Conservation (phyloP, 2,888 invertebrate species). For the Calliopum simillimum region DNA sequence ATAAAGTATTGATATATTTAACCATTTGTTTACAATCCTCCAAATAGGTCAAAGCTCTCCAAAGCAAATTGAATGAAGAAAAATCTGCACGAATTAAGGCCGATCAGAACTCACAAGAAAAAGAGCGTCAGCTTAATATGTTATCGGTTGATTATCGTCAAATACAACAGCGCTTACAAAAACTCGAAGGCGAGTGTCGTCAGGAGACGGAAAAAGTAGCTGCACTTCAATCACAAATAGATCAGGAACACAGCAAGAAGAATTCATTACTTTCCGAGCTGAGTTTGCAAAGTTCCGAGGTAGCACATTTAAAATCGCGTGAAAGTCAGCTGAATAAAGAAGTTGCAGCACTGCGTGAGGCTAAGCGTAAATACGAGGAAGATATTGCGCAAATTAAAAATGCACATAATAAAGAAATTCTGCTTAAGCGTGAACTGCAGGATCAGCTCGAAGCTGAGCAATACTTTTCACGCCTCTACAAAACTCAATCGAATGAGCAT, state of each 20-base stretch:
- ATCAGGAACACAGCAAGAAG: conserved; percentile 91
- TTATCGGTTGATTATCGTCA: conserved; percentile 95
- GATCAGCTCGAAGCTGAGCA: conserved; percentile 96
- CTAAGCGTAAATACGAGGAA: conserved; percentile 79
- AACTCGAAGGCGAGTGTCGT: conserved; percentile 90
- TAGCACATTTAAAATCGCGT: conserved; percentile 76
- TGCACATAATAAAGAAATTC: conserved; percentile 74
- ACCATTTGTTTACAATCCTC: neutral
- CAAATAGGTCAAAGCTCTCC: conserved; percentile 78
- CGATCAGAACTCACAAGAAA: conserved; percentile 89
- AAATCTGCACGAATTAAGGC: conserved; percentile 87
- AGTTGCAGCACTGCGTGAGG: conserved; percentile 75
- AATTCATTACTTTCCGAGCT: conserved; percentile 85
- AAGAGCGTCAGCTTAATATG: conserved; percentile 95
- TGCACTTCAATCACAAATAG: conserved; percentile 85
- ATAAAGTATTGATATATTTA: neutral
- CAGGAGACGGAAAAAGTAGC: conserved; percentile 77
- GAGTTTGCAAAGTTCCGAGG: conserved; percentile 77
- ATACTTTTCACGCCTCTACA: conserved; percentile 94
- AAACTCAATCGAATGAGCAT: conserved; percentile 91
- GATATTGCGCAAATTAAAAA: conserved; percentile 81
- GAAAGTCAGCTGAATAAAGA: conserved; percentile 81
- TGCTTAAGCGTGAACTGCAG: conserved; percentile 90
- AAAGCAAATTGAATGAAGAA: conserved; percentile 92
- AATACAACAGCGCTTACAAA: conserved; percentile 89